phyloP scores from a whole-genome alignment of 1,140 invertebrate genomes.

The Macrobrachium nipponense region DNA sequence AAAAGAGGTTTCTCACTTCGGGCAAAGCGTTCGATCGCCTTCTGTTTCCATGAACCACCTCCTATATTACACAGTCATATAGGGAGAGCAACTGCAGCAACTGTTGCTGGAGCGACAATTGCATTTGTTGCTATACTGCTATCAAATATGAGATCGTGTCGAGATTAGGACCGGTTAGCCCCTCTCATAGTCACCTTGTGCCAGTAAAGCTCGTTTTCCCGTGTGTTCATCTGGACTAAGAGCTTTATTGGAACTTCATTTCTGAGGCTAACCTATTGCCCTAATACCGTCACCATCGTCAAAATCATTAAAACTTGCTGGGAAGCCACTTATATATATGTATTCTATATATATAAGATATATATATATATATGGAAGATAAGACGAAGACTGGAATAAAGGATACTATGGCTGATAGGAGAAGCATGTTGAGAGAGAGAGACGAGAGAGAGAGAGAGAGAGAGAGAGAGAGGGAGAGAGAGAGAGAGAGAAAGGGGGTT shows the following conservation, averaged over 20 bases:
- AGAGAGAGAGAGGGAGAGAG: conserved; percentile 21
- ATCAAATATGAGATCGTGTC: too few species aligned
- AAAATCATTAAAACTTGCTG: conserved; percentile 26
- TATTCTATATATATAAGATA: background rate
- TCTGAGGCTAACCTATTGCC: background rate
- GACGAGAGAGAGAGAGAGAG: conserved; percentile 2
- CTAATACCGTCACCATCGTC: conserved; percentile 37
- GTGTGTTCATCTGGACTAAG: conserved; percentile 25
- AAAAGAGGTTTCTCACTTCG: background rate
- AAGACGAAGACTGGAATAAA: background rate
- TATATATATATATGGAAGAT: conserved; percentile 32
- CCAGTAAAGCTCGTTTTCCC: conserved; percentile 52
- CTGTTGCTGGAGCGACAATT: background rate
- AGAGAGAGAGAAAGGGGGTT: conserved; percentile 26
- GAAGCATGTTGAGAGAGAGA: too few species aligned
- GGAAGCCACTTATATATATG: conserved; percentile 46
- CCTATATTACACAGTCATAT: conserved; percentile 32
- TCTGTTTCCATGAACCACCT: conserved; percentile 36
- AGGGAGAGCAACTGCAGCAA: conserved; percentile 25
- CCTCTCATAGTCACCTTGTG: background rate
- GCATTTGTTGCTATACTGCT: too few species aligned
- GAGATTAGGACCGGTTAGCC: conserved; percentile 31
- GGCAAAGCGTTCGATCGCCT: conserved; percentile 28
- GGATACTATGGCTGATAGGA: too few species aligned
- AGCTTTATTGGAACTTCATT: conserved; percentile 38